Evolutionary conservation across 2,797 vertebrate genomes (phyloP), one percentile per base, ranked within the genome.

Genomic region (Vultur gryphus): DNA sequence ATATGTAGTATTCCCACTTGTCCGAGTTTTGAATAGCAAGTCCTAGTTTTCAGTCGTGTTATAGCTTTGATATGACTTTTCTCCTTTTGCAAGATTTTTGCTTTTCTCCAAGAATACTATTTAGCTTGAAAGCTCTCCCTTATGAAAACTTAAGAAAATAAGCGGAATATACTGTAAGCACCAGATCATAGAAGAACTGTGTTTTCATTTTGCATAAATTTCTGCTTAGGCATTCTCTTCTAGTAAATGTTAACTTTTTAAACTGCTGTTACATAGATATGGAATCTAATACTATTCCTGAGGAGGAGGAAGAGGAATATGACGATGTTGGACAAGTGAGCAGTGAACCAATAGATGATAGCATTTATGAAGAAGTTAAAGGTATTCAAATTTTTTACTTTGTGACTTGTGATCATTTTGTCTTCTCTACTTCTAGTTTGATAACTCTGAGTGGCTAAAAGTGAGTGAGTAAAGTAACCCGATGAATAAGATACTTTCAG

Each of bases 291-390:
- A 77, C 97, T 89, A 99, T 99, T 97, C 99, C 99, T 9, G 99
- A 98, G 84, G 99, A 99, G 48, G 98, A 99, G 6, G 98, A 97
- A 90, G 98, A 98, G 66, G 97, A 98, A 26, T 99, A 99, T 75
- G 99, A 99, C 39, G 98, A 99, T 44, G 99, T 98, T 33, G 85
- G 96, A 26, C 71, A 96, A 41, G 86, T 8, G 11, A 91, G 26
- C 75, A n/a, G 51, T 44, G 97, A 95, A 43, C 95, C 88, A 1
- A 96, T 93, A 15, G 98, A 99, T 48, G 99, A 99, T 1, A 99
- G 99, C 86, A 99, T 99, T 97, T 99, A 99, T 85, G 99, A 99
- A 98, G 99, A 98, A 93, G 98, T 99, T 87, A 99, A 99, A 99
- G 99, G 99, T 99, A 97, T 79, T 91, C 33, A 54, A 33, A 8